A percentile compares a stretch with the other conserved stretches of the same genome.
phyloP scores from a whole-genome alignment of 2,113 vertebrate species.

The Caloenas nicobarica region DNA sequence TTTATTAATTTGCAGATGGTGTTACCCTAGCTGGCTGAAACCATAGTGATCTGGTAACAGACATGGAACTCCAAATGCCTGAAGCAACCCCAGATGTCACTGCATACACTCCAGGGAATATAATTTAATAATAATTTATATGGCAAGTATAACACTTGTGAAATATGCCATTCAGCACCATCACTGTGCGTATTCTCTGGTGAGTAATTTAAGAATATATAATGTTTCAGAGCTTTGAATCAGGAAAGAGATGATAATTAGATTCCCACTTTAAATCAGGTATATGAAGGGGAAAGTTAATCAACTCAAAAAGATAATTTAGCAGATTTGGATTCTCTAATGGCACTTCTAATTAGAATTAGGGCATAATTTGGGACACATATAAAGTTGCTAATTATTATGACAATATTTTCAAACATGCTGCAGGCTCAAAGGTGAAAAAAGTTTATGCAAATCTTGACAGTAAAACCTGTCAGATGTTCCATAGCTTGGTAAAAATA shows the following conservation, averaged over 20 bases:
- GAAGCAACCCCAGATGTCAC: conserved; percentile 71
- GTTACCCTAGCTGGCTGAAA: conserved; percentile 69
- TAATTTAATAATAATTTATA: conserved; percentile 71
- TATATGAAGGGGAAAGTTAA: conserved; percentile 53
- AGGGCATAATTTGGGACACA: conserved; percentile 49
- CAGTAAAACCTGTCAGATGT: neutral
- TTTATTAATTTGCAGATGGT: conserved; percentile 76
- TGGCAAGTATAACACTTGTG: conserved; percentile 54
- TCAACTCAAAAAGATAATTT: conserved; percentile 62
- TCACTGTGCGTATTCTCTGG: conserved; percentile 13
- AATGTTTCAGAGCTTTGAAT: conserved; percentile 50
- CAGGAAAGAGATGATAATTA: conserved; percentile 44
- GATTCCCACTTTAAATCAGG: conserved; percentile 42
- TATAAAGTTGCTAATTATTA: conserved; percentile 53
- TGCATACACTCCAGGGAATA: conserved; percentile 49
- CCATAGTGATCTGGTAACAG: conserved; percentile 68
- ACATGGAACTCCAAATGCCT: conserved; percentile 61
- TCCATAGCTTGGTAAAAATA: neutral
- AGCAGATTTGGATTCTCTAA: conserved; percentile 52
- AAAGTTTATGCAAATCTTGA: conserved; percentile 2
- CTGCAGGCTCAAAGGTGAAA: conserved; percentile 10
- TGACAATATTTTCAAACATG: conserved; percentile 54
- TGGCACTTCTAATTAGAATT: conserved; percentile 52
- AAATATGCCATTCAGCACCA: conserved; percentile 64
- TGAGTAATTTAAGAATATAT: conserved; percentile 54